phyloP scores from a whole-genome alignment of 1,140 invertebrate species.

The Aphelenchoides besseyi region DNA sequence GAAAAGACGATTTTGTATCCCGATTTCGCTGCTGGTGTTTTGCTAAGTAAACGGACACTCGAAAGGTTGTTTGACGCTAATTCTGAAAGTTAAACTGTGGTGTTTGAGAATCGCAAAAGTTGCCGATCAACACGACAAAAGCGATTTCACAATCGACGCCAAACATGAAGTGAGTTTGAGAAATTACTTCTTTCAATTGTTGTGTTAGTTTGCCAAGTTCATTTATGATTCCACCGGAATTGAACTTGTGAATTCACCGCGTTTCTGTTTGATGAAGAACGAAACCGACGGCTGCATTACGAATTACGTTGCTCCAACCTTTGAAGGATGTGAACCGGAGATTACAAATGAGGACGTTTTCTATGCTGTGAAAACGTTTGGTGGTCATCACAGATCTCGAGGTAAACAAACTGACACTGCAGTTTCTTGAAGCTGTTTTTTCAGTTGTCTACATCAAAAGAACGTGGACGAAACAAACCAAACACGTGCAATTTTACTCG shows the following conservation, averaged over 20 bases:
- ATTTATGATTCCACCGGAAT: constrained; percentile 23
- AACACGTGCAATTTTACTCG: constrained; percentile 30
- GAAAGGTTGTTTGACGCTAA: constrained; percentile 15
- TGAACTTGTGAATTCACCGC: not conserved
- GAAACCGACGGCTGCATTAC: constrained; percentile 18
- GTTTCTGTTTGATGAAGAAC: constrained; percentile 11
- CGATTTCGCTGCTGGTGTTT: constrained; percentile 32
- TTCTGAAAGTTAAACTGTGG: not conserved
- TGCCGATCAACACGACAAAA: constrained; percentile 3
- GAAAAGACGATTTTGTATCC: constrained; percentile 26
- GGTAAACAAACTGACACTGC: constrained; percentile 2
- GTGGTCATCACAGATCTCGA: constrained; percentile 23
- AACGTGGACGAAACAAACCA: constrained; percentile 30
- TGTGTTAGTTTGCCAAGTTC: constrained; percentile 29
- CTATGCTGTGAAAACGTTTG: constrained; percentile 29
- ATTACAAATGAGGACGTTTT: constrained; percentile 30
- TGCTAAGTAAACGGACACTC: constrained; percentile 18
- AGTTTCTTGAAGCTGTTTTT: constrained; percentile 2
- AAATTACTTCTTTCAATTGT: not conserved
- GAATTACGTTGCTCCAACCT: constrained; percentile 13
- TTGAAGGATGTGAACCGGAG: constrained; percentile 11
- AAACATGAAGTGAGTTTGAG: constrained; percentile 19
- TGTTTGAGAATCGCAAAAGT: constrained; percentile 16
- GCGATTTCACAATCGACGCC: constrained; percentile 28
- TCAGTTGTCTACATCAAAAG: constrained; percentile 28